Evolutionary conservation across 2,797 vertebrate genomes (phyloP), one percentile per base, ranked within the genome.

Genomic region (Manis javanica): DNA sequence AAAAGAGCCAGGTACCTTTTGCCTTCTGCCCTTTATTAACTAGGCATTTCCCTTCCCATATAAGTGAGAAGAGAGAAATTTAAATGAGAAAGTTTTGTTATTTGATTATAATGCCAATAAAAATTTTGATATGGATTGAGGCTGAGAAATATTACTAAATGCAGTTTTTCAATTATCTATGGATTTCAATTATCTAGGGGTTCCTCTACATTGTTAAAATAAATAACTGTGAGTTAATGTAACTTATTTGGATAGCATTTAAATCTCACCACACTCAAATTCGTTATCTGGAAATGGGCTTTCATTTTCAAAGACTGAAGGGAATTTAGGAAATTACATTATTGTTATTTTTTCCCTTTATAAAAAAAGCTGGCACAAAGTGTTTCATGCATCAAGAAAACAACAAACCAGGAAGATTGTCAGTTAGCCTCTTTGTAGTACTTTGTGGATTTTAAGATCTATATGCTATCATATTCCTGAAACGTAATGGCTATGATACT

Each of bases 251-350:
- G 59, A 42, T 82, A 85, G 57, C 96, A 96, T 95, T 96, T 91
- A 93, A 96, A 96, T 94, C 85, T 94, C 34, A 84, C 77, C 87
- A 89, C 0, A 12, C 72, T 96, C 92, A 97, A 96, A 64, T 91
- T 96, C 77, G 92, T 97, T 97, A 97, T 97, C 95, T 95, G 90
- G 92, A 98, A 96, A 94, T 79, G 68, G 91, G 81, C 46, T 95
- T 97, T 93, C 66, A 94, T 94, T 97, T 96, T 66, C 53, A 77
- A 92, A 96, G 53, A 77, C 53, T 92, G 69, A 97, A 90, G 53
- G 37, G 39, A 74, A 89, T 92, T 96, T 96, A 94, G 88, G 59
- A 97, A 96, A 91, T 93, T 78, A 74, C 23, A 61, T 92, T 75
- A 85, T 66, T 95, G 57, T 87, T 90, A 55, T 90, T 95, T 91